Base-by-base conservation (phyloP, 2,888 invertebrate species). In the Dusona sp. region DNA sequence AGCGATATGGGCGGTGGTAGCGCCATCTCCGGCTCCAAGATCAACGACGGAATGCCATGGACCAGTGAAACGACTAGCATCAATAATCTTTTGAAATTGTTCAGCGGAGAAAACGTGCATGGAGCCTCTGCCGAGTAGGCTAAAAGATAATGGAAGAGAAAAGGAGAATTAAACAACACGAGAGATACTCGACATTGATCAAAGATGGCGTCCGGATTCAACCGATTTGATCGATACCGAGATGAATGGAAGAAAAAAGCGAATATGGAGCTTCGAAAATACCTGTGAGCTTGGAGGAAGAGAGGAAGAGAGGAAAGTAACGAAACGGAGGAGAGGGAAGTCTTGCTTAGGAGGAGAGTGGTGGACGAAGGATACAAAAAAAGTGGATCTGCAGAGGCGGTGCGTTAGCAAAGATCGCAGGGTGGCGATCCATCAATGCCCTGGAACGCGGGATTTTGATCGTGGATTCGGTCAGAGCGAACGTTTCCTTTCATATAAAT, bases 1-100 rank as follows among this genome's bases (percentile, higher is more conserved):
- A 0, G 97, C 96, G 94, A 99, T 96, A 84, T 97, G 96, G 25
- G 96, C 95, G 61, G 99, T 99, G 77, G 99, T 98, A 92, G 97
- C 97, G 0, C 99, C 99, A 95, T 99, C 99, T 1, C 99, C 99
- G 3, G 99, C 99, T 72, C 99, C 99, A 79, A 99, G 95, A 95
- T 99, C 99, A 72, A 99, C 95, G 64, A 97, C 92, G 11, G 96
- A 94, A 79, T 95, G 92, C 93, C 95, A 93, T 65, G 92, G 92
- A 90, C 95, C 95, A 57, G 89, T 87, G 87, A 91, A 92, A 90
- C 91, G 92, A 67, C 94, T 93, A 6, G 92, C 92, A 73, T 94
- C 94, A 89, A 97, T 94, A 89, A 98, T 95, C 82, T 95, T 94
- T 84, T 96, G 95, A 90, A 99, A 97, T 92, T 99, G 99, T 11